These are phyloP conservation scores for Micronycteris hirsuta DNA, from an alignment of 2,113 vertebrate species.

Conservation along the genomic window DNA sequence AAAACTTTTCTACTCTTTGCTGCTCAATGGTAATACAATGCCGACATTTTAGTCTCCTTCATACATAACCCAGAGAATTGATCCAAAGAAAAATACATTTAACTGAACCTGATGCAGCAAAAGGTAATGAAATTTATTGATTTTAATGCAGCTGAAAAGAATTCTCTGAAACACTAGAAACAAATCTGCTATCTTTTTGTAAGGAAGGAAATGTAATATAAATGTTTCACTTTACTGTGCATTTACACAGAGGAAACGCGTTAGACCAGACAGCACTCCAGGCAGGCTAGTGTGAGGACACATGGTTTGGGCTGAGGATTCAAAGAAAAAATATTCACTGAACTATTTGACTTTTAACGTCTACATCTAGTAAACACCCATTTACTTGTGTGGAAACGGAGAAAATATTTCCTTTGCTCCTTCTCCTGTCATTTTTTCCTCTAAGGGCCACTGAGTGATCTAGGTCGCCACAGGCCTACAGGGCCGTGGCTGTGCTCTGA, in stretches of 20 bases:
- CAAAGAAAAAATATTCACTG: conserved; percentile 7
- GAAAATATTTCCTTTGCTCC: neutral
- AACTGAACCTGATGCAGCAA: neutral
- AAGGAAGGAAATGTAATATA: neutral
- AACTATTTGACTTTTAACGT: neutral
- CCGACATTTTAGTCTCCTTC: neutral
- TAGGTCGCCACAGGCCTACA: neutral
- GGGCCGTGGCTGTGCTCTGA: neutral
- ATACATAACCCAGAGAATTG: neutral
- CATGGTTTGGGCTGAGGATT: neutral
- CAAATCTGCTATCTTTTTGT: neutral
- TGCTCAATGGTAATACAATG: neutral
- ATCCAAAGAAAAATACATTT: neutral
- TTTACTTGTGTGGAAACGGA: neutral
- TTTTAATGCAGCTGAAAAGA: conserved; percentile 21
- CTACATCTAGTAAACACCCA: neutral
- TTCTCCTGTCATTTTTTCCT: neutral
- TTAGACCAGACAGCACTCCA: neutral
- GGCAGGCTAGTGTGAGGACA: neutral
- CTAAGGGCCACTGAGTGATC: neutral
- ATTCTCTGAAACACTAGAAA: conserved; percentile 28
- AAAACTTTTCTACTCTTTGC: neutral
- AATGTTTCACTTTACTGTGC: neutral
- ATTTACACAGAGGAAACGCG: neutral
- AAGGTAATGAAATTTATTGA: neutral